These are phyloP conservation scores for Eupsilia transversa DNA, from an alignment of 2,888 invertebrate genomes.

Conservation along the genomic window DNA sequence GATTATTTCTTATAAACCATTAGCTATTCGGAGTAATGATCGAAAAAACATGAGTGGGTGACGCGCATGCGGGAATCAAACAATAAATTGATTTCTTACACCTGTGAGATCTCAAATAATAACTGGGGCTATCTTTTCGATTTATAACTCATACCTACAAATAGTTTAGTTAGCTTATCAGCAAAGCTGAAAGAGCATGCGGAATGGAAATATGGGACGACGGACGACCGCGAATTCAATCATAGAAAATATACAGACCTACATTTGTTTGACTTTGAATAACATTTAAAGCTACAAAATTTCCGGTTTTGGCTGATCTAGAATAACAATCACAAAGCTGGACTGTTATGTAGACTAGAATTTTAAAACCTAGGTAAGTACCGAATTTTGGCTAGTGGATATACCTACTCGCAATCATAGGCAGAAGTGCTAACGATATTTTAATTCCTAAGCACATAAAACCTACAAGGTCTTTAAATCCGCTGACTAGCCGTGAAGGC, in stretches of 20 bases:
- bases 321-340: not conserved
- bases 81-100: slow-evolving; percentile 20
- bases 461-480: slow-evolving; percentile 12
- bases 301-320: slow-evolving; percentile 42
- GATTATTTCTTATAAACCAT: not conserved
- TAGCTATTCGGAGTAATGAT: slow-evolving; percentile 27
- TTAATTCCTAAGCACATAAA: slow-evolving; percentile 10
- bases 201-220: no score
- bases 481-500: slow-evolving; percentile 28
- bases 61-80: slow-evolving; percentile 24
- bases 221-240: slow-evolving; percentile 38
- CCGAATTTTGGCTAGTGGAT: slow-evolving; percentile 14
- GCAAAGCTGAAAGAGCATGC: not conserved
- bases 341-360: slow-evolving; percentile 6
- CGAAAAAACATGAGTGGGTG: slow-evolving; percentile 17
- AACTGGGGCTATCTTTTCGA: slow-evolving; percentile 11
- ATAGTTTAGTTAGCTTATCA: slow-evolving; percentile 16
- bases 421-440: slow-evolving; percentile 9
- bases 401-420: not conserved
- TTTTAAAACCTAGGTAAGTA: not conserved
- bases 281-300: slow-evolving; percentile 27
- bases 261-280: slow-evolving; percentile 53
- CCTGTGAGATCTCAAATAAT: slow-evolving; percentile 20
- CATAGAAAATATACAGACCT: slow-evolving; percentile 60
- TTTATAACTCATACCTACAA: slow-evolving; percentile 9